Conservation (phyloP, 2,888 invertebrate genomes). For the Spilarctia lutea region DNA sequence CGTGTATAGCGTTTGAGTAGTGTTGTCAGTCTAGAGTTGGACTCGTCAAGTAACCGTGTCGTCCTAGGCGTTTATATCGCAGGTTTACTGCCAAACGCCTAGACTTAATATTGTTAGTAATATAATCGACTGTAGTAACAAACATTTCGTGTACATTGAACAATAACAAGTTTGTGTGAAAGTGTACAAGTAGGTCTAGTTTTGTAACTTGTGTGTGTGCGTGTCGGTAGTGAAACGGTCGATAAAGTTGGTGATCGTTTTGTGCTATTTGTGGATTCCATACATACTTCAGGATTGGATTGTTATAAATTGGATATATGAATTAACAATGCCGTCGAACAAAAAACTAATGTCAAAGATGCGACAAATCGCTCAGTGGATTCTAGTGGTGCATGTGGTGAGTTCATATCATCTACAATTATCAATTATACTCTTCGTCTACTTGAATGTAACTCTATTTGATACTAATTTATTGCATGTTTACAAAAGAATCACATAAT, state of each 20-base stretch:
- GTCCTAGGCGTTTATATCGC: conserved; percentile 81
- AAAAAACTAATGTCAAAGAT: conserved; percentile 81
- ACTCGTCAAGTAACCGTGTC: conserved; percentile 80
- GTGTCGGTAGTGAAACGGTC: conserved; percentile 84
- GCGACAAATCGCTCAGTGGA: conserved; percentile 81
- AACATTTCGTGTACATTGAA: conserved; percentile 64
- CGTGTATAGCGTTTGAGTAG: conserved; percentile 86
- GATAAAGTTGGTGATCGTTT: conserved; percentile 80
- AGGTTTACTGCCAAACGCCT: conserved; percentile 80
- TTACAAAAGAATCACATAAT: not conserved
- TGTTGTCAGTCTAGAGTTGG: conserved; percentile 86
- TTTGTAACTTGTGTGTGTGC: conserved; percentile 75
- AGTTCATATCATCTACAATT: conserved; percentile 53
- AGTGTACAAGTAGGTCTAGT: conserved; percentile 75
- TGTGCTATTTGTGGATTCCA: conserved; percentile 81
- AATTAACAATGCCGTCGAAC: conserved; percentile 80
- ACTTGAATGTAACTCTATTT: not conserved
- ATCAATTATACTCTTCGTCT: not conserved
- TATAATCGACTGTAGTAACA: conserved; percentile 66
- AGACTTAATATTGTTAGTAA: conserved; percentile 66
- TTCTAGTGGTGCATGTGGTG: conserved; percentile 83
- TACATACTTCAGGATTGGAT: conserved; percentile 66
- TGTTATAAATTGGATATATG: conserved; percentile 58
- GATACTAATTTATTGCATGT: not conserved
- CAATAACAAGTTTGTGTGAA: conserved; percentile 80